Base-by-base conservation (phyloP, 2,888 invertebrate species). In the Antitype chi region DNA sequence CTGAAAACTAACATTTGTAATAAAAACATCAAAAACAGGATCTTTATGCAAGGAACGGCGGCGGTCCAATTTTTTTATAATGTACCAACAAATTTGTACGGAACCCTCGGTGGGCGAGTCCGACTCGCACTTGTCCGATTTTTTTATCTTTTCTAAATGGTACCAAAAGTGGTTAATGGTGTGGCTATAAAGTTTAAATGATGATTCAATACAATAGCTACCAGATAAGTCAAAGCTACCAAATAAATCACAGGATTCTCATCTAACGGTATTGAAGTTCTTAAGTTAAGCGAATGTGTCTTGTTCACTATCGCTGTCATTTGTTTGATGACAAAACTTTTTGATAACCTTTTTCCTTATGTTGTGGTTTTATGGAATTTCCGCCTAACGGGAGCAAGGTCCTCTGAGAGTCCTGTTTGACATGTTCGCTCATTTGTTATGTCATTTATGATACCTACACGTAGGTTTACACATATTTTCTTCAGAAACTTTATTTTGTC, bases 341-440 rank as follows among this genome's bases (percentile, higher is more conserved):
- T 76, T 70, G 77, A 82, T 82, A 84, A 84, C 49, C 4, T 80
- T 88, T 81, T 77, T 87, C 86, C 86, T 87, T 70, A 68, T 67
- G 75, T 15, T 69, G 74, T 38, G 78, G 72, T 73, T 84, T 76
- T 82, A 47, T 52, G 75, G 87, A 77, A 88, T 88, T 85, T 85
- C 80, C 84, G 73, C 72, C 43, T 83, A 82, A 81, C 81, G 77
- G 80, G 17, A 60, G 28, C n/a, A 57, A 59, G 47, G 49, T 11
- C 38, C 52, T 62, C 25, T 43, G 49, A 59, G 49, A 60, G 23
- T 47, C 43, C 28, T 57, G 47, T 70, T 28, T 25, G 57, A 53
- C 15, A 57, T 69, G 71, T 71, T 52, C 25, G 11, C 7, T 64
- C 23, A 68, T 68, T 59, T 71, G 11, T 76, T 70, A 81, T 47